These are phyloP conservation scores for Aphaenogaster floridana DNA, from an alignment of 1,140 invertebrate species.

Conservation along the genomic window DNA sequence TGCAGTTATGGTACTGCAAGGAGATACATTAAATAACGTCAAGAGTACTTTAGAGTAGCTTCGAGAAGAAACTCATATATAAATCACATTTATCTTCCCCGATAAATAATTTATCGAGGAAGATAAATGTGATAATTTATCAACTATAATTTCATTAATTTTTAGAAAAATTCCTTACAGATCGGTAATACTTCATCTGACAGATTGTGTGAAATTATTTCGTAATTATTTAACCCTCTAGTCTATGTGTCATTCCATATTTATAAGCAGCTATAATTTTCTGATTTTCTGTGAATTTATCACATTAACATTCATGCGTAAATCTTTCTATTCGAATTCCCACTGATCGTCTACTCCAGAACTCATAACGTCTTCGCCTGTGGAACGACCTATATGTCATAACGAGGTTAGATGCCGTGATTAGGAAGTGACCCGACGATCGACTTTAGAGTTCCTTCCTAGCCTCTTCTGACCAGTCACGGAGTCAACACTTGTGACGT, in stretches of 20 bases:
- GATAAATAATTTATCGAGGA: not conserved
- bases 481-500: slow-evolving; percentile 42
- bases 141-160: not conserved
- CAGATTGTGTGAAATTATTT: not conserved
- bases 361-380: not conserved
- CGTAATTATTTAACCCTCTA: not conserved
- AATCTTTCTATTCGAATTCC: not conserved
- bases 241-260: not conserved
- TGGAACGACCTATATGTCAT: slow-evolving; percentile 26
- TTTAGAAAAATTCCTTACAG: not conserved
- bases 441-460: slow-evolving; percentile 31
- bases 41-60: slow-evolving; percentile 1
- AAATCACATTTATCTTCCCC: not conserved
- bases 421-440: slow-evolving; percentile 40
- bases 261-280: not conserved
- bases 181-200: not conserved
- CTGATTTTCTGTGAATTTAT: not conserved
- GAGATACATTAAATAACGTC: slow-evolving; percentile 23
- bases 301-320: not conserved
- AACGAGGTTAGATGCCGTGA: slow-evolving; percentile 44
- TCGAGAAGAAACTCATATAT: not conserved
- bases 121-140: not conserved
- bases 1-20: not conserved
- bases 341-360: not conserved
- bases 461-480: slow-evolving; percentile 25